These are phyloP conservation scores for Protosalanx chinensis DNA, from an alignment of 2,797 vertebrate species.

Conservation along the genomic window DNA sequence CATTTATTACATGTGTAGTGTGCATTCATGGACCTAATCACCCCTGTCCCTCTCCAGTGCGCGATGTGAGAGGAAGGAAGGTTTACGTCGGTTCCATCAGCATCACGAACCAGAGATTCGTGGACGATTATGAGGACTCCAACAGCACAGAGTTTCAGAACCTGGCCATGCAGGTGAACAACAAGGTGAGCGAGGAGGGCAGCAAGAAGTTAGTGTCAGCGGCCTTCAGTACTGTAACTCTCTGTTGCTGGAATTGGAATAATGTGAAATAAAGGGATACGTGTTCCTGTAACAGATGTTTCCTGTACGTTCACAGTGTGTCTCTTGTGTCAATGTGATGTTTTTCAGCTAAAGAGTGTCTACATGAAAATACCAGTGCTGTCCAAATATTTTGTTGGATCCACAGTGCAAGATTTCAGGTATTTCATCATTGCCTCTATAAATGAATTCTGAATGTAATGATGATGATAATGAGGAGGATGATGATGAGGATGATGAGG, in stretches of 20 bases:
- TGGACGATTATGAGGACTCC: conserved; percentile 76
- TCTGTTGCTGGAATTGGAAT: not conserved
- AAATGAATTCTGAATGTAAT: not conserved
- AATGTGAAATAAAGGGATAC: not conserved
- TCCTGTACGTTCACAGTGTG: not conserved
- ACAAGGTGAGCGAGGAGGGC: conserved; percentile 67
- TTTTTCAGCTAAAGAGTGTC: conserved; percentile 77
- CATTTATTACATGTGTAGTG: not conserved
- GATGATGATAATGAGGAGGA: too few species aligned
- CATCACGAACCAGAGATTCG: conserved; percentile 70
- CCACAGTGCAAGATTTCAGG: conserved; percentile 86
- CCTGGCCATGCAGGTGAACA: conserved; percentile 74
- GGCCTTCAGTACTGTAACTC: not conserved
- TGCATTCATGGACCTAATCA: not conserved
- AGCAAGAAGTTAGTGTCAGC: not conserved
- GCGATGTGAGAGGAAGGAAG: conserved; percentile 53
- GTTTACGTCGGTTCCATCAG: conserved; percentile 80
- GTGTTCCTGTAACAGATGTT: too few species aligned
- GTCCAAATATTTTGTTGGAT: conserved; percentile 71
- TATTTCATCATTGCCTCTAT: conserved; percentile 39
- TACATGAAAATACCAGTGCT: conserved; percentile 70
- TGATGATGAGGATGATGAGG: too few species aligned
- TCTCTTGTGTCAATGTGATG: not conserved
- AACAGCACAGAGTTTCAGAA: conserved; percentile 66
- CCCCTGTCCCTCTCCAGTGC: conserved; percentile 62